Evolutionary conservation across 1,140 invertebrate species (phyloP).

Genomic region (Sesamia nonagrioides): DNA sequence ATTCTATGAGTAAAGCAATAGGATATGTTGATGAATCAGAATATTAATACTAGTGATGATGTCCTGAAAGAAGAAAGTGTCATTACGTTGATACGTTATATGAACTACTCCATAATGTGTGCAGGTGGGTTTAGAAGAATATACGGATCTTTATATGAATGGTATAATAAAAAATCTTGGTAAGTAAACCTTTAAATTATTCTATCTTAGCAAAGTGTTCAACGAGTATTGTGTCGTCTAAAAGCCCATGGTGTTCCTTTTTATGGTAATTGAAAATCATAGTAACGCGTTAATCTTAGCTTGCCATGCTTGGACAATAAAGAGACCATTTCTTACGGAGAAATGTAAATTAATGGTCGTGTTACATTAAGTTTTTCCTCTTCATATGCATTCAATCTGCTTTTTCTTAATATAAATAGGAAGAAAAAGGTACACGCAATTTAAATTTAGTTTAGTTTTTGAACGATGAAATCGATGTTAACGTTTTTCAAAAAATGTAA

Average conservation of each 20-base stretch:
- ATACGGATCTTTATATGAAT: not conserved
- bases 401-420: no score
- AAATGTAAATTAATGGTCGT: not conserved
- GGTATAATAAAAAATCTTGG: not conserved
- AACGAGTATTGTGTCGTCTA: not conserved
- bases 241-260: not conserved
- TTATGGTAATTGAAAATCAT: constrained; percentile 26
- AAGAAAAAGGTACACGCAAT: no score
- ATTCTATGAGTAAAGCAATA: no score
- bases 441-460: no score
- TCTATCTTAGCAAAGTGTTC: not conserved
- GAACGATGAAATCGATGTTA: no score
- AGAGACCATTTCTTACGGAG: not conserved
- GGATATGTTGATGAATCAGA: no score
- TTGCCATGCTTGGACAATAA: constrained; percentile 11
- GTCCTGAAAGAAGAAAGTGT: no score
- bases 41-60: no score
- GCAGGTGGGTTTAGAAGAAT: no score
- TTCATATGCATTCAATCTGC: not conserved
- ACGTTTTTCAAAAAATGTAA: no score
- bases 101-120: no score
- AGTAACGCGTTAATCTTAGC: not conserved
- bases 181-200: not conserved
- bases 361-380: not conserved
- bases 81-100: no score